Evolutionary conservation across 2,888 invertebrate species (phyloP), one percentile per base, ranked within the genome.

Genomic region (Ctena decussata): DNA sequence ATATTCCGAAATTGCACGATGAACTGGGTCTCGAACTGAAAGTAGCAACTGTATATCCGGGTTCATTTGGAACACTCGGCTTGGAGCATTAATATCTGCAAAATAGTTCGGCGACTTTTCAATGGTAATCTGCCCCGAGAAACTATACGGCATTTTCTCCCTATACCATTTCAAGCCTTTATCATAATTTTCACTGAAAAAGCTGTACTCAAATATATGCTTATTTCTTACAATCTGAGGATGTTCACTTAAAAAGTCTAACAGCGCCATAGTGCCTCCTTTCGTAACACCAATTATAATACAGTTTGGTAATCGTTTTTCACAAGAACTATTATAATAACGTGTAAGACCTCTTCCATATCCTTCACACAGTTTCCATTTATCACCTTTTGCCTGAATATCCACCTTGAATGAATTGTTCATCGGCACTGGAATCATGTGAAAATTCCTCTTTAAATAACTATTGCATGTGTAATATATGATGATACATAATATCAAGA

Each of bases 101-200:
- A 65, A 65, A 65, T 65, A 65, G 11, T 32, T 35, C 18, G 65
- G 65, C 35, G 65, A 35, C 65, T 65, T 65, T 65, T 65, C 65
- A 3, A 65, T n/a, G 8, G 35, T 35, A 32, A 65, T 35, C 35
- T 65, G 65, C 35, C 65, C 65, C 21, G 65, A 35, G 1, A 65
- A 24, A 65, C 65, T 65, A 35, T 65, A 65, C 32, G 65, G 65
- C 65, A 65, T 65, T 65, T 35, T 65, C 11, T 65, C 65, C 18
- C 6, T 65, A 30, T 65, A 65, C 65, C 65, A 65, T 6, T 65
- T 21, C 6, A 65, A 24, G 2, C 65, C 65, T 65, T 65, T 35
- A 18, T 27, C 35, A 21, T 65, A 65, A 35, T 65, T n/a, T 35
- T 35, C 15, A 21, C 35, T 35, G 21, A 65, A 65, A 21, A 65